Percentiles rank a stretch among this genome's conserved stretches.
These are phyloP conservation scores for Drosophila heteroneura DNA, from an alignment of 2,888 invertebrate species.

Conservation along the genomic window DNA sequence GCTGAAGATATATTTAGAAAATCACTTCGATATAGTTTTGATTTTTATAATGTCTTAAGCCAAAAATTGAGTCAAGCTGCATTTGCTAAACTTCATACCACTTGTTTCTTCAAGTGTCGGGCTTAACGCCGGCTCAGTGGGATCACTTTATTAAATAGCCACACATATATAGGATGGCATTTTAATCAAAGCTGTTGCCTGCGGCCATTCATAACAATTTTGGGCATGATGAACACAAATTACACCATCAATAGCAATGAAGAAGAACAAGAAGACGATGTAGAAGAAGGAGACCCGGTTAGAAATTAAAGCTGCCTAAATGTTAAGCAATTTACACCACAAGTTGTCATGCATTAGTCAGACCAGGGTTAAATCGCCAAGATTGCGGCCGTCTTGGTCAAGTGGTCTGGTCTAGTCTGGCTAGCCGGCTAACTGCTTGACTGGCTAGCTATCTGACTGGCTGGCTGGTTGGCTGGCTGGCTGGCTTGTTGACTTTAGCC, in stretches of 20 bases:
- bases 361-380: constrained; percentile 50
- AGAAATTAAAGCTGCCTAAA: constrained; percentile 78
- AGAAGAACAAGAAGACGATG: constrained; percentile 16
- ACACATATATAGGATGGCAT: constrained; percentile 65
- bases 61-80: not conserved
- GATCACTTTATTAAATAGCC: constrained; percentile 63
- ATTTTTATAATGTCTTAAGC: not conserved
- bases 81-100: not conserved
- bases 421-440: constrained; percentile 60
- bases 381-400: constrained; percentile 45
- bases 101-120: constrained; percentile 26
- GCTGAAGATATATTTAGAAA: too few relatives aligned
- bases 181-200: constrained; percentile 80
- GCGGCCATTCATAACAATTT: constrained; percentile 65
- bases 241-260: constrained; percentile 46
- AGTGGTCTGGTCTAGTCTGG: constrained; percentile 29
- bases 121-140: constrained; percentile 42
- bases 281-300: constrained; percentile 14
- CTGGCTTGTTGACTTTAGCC: constrained; percentile 24
- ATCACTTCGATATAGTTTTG: not conserved
- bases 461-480: constrained; percentile 13
- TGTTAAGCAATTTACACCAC: constrained; percentile 79
- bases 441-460: constrained; percentile 43
- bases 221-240: constrained; percentile 76
- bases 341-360: constrained; percentile 62